A percentile compares a stretch with the other conserved stretches of the same genome.
Evolutionary conservation across 2,113 vertebrate genomes (phyloP).

Genomic region (Paedocypris sp.): DNA sequence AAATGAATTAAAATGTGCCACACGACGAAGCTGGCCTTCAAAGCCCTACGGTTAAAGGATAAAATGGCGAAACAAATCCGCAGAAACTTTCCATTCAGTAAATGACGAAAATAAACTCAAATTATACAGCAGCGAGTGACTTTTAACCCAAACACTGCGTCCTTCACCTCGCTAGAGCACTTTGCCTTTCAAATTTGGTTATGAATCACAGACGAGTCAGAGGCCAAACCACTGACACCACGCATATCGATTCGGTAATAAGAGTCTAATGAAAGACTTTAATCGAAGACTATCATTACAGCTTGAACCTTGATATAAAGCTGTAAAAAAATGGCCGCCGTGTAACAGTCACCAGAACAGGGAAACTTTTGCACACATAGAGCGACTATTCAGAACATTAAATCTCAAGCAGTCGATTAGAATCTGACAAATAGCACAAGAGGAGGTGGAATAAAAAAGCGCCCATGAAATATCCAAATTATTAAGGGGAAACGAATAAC

Average conservation of each 20-base stretch:
- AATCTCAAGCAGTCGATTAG: too few species aligned
- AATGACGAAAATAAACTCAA: background rate
- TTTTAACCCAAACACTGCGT: background rate
- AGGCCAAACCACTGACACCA: background rate
- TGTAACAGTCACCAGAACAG: too few species aligned
- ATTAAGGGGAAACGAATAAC: background rate
- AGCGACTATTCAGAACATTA: too few species aligned
- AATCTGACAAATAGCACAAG: too few species aligned
- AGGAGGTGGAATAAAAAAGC: background rate
- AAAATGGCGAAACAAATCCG: too few species aligned
- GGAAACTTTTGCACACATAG: too few species aligned
- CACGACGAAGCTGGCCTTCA: too few species aligned
- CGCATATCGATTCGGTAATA: slow-evolving; percentile 14
- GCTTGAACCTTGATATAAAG: too few species aligned
- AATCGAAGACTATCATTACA: background rate
- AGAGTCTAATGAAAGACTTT: slow-evolving; percentile 15
- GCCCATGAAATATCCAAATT: background rate
- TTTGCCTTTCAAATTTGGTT: background rate
- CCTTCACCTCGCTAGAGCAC: background rate
- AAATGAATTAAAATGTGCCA: too few species aligned
- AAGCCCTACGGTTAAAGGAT: too few species aligned
- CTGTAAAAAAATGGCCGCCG: too few species aligned
- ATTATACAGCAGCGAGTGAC: background rate
- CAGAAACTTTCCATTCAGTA: too few species aligned
- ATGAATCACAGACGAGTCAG: background rate